Evolutionary conservation across 2,888 invertebrate genomes (phyloP).

Genomic region (Andrena praecox): DNA sequence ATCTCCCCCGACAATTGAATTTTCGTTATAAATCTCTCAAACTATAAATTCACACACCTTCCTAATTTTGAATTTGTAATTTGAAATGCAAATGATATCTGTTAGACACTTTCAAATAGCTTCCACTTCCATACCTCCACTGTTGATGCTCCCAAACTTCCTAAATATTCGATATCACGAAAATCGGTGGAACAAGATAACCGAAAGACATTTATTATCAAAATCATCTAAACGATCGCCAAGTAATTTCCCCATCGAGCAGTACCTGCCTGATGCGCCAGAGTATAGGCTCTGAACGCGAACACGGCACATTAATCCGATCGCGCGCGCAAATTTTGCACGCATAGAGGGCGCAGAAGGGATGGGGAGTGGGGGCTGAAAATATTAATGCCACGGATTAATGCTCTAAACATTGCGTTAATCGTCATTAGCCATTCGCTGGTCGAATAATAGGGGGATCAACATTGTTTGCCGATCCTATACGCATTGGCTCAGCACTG

Average conservation of each 20-base stretch:
- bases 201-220: too few species aligned
- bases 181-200: too few species aligned
- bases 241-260: conserved; percentile 61
- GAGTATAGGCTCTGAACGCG: conserved; percentile 49
- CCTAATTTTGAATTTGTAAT: too few species aligned
- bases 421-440: conserved; percentile 72
- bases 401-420: conserved; percentile 75
- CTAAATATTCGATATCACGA: too few species aligned
- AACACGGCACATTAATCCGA: conserved; percentile 28
- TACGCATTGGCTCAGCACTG: conserved; percentile 41
- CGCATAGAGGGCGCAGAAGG: conserved; percentile 53
- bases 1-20: neutral
- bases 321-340: conserved; percentile 31
- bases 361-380: conserved; percentile 16
- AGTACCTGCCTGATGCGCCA: conserved; percentile 48
- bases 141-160: too few species aligned
- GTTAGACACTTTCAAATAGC: too few species aligned
- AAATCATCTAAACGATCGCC: conserved; percentile 5
- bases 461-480: conserved; percentile 58
- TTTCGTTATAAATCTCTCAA: too few species aligned
- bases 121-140: too few species aligned
- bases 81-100: too few species aligned
- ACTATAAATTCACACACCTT: too few species aligned
- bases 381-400: conserved; percentile 69
- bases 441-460: conserved; percentile 64